Evolutionary conservation across 2,888 invertebrate species (phyloP).

Genomic region (Bombylius discolor): DNA sequence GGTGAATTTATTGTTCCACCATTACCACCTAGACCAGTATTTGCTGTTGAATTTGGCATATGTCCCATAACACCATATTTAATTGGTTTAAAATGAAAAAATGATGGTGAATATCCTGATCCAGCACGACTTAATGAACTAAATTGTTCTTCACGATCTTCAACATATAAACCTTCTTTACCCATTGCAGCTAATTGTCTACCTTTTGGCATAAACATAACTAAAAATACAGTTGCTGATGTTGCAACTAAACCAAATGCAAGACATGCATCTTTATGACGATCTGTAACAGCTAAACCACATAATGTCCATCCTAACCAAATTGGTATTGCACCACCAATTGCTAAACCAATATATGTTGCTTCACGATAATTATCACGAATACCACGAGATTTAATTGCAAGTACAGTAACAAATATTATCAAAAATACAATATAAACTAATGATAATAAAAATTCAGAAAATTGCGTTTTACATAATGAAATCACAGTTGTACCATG

Average conservation of each 20-base stretch:
- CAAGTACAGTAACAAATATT: conserved; percentile 69
- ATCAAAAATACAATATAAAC: conserved; percentile 76
- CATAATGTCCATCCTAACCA: conserved; percentile 78
- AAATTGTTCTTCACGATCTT: conserved; percentile 69
- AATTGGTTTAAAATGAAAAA: conserved; percentile 84
- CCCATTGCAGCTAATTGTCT: conserved; percentile 85
- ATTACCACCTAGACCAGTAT: conserved; percentile 28
- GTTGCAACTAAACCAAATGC: conserved; percentile 81
- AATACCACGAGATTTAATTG: conserved; percentile 74
- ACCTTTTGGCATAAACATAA: conserved; percentile 91
- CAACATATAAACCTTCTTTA: conserved; percentile 70
- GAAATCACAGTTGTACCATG: conserved; percentile 33
- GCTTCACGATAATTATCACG: conserved; percentile 90
- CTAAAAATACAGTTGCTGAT: conserved; percentile 71
- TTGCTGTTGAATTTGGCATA: conserved; percentile 37
- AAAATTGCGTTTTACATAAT: conserved; percentile 53
- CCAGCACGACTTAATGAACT: conserved; percentile 65
- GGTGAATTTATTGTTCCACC: conserved; percentile 26
- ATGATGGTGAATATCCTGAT: conserved; percentile 79
- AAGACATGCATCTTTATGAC: conserved; percentile 74
- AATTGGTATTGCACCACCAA: conserved; percentile 74
- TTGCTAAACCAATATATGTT: conserved; percentile 79
- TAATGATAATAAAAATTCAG: conserved; percentile 62
- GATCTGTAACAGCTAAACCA: conserved; percentile 63
- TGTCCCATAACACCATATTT: conserved; percentile 58